A percentile compares a stretch with the other conserved stretches of the same genome.
phyloP scores from a whole-genome alignment of 2,113 vertebrate genomes.

The Etheostoma spectabile region DNA sequence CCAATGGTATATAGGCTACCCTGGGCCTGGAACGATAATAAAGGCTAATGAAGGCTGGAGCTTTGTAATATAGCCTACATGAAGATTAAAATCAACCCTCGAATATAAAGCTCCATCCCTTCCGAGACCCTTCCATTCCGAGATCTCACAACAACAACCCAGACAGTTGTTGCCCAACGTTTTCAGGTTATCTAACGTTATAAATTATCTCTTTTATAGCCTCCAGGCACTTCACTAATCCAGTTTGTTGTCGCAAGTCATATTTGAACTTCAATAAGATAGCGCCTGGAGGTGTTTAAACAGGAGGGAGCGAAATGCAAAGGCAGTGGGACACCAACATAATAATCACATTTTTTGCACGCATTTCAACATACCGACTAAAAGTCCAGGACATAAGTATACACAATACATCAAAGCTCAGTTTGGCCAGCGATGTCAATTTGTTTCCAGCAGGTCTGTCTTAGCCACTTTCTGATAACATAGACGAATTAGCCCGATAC shows the following conservation, averaged over 20 bases:
- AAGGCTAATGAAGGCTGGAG: not conserved
- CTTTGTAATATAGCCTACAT: not conserved
- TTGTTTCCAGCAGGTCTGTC: slow-evolving; percentile 36
- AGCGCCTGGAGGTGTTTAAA: slow-evolving; percentile 30
- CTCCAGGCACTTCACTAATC: not conserved
- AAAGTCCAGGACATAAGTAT: not conserved
- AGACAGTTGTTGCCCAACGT: not conserved
- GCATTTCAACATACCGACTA: too few species aligned
- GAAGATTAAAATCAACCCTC: not conserved
- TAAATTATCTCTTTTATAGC: not conserved
- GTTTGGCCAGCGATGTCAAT: not conserved
- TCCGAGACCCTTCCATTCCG: not conserved
- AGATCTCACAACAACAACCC: not conserved
- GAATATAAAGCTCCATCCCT: too few species aligned
- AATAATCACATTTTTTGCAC: not conserved
- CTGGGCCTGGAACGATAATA: not conserved
- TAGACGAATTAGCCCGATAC: not conserved
- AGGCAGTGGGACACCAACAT: not conserved
- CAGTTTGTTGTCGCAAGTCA: slow-evolving; percentile 7
- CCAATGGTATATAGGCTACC: too few species aligned
- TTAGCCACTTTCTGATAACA: slow-evolving; percentile 51
- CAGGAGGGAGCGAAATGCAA: not conserved
- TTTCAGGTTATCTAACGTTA: not conserved
- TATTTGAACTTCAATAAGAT: slow-evolving; percentile 16
- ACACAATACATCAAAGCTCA: not conserved